Evolutionary conservation across 2,797 vertebrate genomes (phyloP).

Genomic region (Scomberomorus guttatus): DNA sequence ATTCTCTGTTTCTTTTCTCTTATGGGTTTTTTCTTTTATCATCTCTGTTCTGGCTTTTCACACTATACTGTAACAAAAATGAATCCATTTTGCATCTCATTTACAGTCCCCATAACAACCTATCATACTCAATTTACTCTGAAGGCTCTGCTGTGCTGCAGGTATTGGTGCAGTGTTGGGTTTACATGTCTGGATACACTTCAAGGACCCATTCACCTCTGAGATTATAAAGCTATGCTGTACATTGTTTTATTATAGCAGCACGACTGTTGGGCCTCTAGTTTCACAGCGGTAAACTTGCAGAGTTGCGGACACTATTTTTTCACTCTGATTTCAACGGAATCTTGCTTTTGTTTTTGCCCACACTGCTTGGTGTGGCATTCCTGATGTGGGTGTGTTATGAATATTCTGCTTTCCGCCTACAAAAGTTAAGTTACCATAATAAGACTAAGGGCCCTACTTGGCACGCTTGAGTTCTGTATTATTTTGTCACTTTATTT

Average conservation of each 20-base stretch:
- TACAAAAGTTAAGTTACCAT: too few species aligned
- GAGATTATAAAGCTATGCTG: not conserved
- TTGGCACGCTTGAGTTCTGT: too few species aligned
- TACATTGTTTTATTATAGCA: not conserved
- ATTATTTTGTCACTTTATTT: too few species aligned
- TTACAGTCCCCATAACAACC: slow-evolving; percentile 33
- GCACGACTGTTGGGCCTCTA: not conserved
- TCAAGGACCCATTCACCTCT: not conserved
- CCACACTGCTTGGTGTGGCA: not conserved
- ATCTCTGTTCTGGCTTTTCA: slow-evolving; percentile 2
- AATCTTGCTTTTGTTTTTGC: not conserved
- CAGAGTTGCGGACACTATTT: not conserved
- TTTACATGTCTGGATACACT: not conserved
- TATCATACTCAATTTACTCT: slow-evolving; percentile 9
- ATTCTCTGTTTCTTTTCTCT: not conserved
- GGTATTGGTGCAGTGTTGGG: not conserved
- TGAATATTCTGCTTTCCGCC: not conserved
- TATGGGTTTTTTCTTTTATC: not conserved
- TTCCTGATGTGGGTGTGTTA: not conserved
- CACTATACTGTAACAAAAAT: slow-evolving; percentile 3
- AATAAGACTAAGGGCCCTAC: too few species aligned
- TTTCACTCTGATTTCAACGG: not conserved
- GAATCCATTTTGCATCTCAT: slow-evolving; percentile 31
- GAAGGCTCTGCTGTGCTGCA: slow-evolving; percentile 10
- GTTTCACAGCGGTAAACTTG: not conserved